Percentiles rank a stretch among this genome's conserved stretches.
phyloP scores from a whole-genome alignment of 2,888 invertebrate genomes.

The Drosophila mimica region DNA sequence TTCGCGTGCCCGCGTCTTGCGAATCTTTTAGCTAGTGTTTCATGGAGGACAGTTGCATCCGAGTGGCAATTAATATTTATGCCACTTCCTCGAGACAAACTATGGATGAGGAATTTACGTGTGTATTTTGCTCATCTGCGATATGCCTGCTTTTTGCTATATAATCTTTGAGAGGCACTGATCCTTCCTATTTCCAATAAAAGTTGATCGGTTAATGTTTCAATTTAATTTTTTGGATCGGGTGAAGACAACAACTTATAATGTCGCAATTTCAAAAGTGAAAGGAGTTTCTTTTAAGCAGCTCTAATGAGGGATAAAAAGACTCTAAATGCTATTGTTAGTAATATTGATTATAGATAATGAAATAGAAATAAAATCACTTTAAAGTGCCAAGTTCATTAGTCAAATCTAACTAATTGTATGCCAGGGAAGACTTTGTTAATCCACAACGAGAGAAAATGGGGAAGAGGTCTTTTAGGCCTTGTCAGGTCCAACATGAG shows the following conservation, averaged over 20 bases:
- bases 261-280: not conserved
- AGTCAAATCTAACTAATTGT: conserved; percentile 52
- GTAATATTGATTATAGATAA: not conserved
- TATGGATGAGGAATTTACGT: not conserved
- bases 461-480: conserved; percentile 21
- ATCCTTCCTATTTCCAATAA: not conserved
- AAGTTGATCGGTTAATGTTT: not conserved
- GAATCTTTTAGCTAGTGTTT: conserved; percentile 10
- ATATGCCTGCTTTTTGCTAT: not conserved
- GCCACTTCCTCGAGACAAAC: not conserved
- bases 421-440: conserved; percentile 16
- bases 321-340: not conserved
- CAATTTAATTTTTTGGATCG: not conserved
- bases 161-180: not conserved
- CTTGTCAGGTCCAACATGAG: conserved; percentile 29
- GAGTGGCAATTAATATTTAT: conserved; percentile 4
- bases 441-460: conserved; percentile 18
- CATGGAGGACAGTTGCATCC: conserved; percentile 5
- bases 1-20: not conserved
- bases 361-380: not conserved
- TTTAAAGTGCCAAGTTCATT: conserved; percentile 38
- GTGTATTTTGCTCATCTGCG: not conserved
- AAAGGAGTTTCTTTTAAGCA: not conserved
- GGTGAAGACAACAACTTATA: not conserved
- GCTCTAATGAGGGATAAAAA: not conserved